These are phyloP conservation scores for Acanthoscelides obtectus DNA, from an alignment of 2,888 invertebrate genomes.

Conservation along the genomic window DNA sequence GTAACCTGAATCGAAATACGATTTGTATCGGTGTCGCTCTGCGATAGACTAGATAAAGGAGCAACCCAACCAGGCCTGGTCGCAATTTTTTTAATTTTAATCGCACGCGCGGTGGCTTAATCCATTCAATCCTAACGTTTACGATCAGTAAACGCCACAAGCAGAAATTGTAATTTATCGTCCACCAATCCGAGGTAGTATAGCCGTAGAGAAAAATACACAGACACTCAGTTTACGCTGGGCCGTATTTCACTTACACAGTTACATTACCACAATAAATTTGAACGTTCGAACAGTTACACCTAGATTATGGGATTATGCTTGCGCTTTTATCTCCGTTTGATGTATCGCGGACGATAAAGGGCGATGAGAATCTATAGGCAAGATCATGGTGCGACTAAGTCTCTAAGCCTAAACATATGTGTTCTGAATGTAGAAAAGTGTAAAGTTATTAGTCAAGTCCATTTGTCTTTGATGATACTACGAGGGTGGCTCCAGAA, in stretches of 20 bases:
- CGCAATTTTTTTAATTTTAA: background rate
- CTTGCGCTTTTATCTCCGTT: background rate
- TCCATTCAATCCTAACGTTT: background rate
- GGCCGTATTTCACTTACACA: background rate
- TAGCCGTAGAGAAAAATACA: background rate
- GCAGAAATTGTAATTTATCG: background rate
- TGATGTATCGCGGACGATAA: background rate
- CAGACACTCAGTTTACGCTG: background rate
- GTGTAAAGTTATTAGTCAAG: too few relatives aligned
- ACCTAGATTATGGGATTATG: background rate
- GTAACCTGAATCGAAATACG: background rate
- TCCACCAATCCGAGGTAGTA: background rate
- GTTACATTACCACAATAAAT: background rate
- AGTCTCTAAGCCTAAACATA: too few relatives aligned
- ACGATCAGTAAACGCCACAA: background rate
- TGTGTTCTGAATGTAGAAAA: too few relatives aligned
- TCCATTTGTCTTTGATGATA: too few relatives aligned
- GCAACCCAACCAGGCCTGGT: background rate
- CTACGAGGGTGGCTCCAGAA: too few relatives aligned
- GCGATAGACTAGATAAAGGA: background rate
- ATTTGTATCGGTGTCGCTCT: background rate
- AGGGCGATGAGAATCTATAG: too few relatives aligned
- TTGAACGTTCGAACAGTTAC: background rate
- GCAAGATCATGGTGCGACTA: too few relatives aligned
- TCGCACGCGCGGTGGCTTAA: background rate